Evolutionary conservation across 2,888 invertebrate species (phyloP), one percentile per base, ranked within the genome.

Genomic region (Prosopocoilus inquinatus): DNA sequence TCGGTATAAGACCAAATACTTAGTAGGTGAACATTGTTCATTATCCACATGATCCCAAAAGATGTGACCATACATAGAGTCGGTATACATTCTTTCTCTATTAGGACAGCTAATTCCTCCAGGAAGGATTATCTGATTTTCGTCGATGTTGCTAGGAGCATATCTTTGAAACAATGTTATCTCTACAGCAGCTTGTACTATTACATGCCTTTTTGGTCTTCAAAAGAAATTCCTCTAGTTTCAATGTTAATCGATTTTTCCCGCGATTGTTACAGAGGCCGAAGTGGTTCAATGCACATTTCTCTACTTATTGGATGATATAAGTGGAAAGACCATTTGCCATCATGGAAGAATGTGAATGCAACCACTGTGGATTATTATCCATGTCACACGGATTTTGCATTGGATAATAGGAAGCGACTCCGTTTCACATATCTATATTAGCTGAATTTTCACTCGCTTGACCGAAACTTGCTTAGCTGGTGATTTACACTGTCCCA

Each of bases 51-150:
- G 9, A 11, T 47, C 39, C 47, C 41, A 53, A 36, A 35, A 47
- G 3, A 39, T 35, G 20, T 53, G 38, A 3, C 53, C 53, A 9
- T 46, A 33, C 9, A 53, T 38, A 9, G 53, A 38, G 39, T 53
- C 53, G 4, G 39, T 33, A n/a, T 47, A 53, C 4, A 38, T 33
- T n/a, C 38, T 47, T 36, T 53, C 53, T n/a, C 15, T 36, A 12
- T 39, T 41, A 2, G 47, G 38, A n/a, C 53, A 53, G 9, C 50
- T 38, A 11, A 50, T 8, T 15, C 50, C 39, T 33, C 53, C 53
- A 5, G 45, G 39, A n/a, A 53, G 41, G 8, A 48, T 33, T 9
- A 53, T 53, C 28, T 48, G 16, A 32, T 53, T 48, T 36, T 50
- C 50, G 16, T 15, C 9, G n/a, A 50, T 36, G 9, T 38, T 50